Evolutionary conservation across 2,113 vertebrate species (phyloP), one percentile per base, ranked within the genome.

Genomic region (Arizona elegans): DNA sequence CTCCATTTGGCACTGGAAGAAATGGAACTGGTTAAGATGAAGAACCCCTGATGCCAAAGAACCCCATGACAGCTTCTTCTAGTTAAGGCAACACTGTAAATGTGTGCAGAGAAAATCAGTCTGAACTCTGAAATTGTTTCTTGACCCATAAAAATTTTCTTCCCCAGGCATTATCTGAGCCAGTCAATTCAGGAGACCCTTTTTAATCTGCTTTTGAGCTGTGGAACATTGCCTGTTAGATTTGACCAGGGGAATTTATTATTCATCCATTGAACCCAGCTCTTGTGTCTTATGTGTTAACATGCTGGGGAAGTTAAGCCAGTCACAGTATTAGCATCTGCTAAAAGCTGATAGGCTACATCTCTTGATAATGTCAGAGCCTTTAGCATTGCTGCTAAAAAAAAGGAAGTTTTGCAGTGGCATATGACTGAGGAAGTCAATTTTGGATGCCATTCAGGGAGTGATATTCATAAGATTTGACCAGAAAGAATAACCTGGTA

Each of bases 341-440:
- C 94, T 93, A 94, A 94, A 94, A 95, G 33, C 93, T 95, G 95
- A 59, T 58, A 88, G 15, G 43, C 33, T 85, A 9, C 3, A 11
- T 96, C 94, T 92, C 92, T 92, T 94, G 96, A 91, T 93, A 94
- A 96, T 93, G 92, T 89, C 89, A 65, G 88, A 93, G 55, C 33
- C 58, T 33, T 85, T 88, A 38, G 1, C 86, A 94, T 81, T 55
- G 87, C 89, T 87, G 93, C 24, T 70, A 33, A 58, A 95, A 70
- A 95, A 59, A 19, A 5, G 86, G 52, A 88, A 87, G 9, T 92
- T 91, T 55, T 54, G 62, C 29, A 23, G 81, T 29, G 47, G 52
- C n/a, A 88, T 26, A 87, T 87, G 29, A 87, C 29, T 3, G 21
- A 62, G 38, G 17, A 26, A 81, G 24, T 6, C 54, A 55, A 7